A percentile compares a stretch with the other conserved stretches of the same genome.
Conservation (phyloP, 1,140 invertebrate species). For the Diorhabda elongata region DNA sequence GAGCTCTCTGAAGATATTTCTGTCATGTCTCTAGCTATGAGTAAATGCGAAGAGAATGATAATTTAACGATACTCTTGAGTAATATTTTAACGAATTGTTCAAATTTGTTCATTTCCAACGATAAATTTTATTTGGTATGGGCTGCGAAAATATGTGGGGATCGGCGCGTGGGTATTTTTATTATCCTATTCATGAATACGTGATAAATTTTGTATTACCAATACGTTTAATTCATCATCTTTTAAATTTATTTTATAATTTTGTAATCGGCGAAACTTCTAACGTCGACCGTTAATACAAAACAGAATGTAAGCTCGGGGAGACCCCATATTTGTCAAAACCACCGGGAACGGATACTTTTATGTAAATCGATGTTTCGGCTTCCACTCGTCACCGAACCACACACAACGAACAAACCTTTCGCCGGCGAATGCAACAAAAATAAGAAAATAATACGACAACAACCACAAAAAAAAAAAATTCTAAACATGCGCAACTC, state of each 20-base stretch:
- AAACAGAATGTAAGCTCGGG: not conserved
- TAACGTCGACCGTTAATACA: not conserved
- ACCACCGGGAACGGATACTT: not conserved
- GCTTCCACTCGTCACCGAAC: not conserved
- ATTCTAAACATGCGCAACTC: not conserved
- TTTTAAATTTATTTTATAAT: too few species aligned
- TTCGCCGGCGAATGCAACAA: not conserved
- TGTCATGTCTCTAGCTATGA: not conserved
- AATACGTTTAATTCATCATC: too few species aligned
- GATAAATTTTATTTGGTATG: conserved; percentile 1
- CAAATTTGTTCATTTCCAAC: not conserved
- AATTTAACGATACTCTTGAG: not conserved
- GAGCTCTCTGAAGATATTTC: conserved; percentile 1
- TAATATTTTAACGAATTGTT: conserved; percentile 3
- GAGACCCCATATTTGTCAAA: not conserved
- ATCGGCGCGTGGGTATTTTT: not conserved
- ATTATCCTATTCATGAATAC: not conserved
- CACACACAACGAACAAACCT: not conserved
- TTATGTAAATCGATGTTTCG: not conserved
- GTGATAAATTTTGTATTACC: not conserved
- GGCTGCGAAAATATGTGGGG: not conserved
- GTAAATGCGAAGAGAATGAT: not conserved
- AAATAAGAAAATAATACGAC: not conserved
- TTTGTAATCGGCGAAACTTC: not conserved
- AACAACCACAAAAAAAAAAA: not conserved